Conservation (phyloP, 1,140 invertebrate genomes). For the Lepidurus couesii region DNA sequence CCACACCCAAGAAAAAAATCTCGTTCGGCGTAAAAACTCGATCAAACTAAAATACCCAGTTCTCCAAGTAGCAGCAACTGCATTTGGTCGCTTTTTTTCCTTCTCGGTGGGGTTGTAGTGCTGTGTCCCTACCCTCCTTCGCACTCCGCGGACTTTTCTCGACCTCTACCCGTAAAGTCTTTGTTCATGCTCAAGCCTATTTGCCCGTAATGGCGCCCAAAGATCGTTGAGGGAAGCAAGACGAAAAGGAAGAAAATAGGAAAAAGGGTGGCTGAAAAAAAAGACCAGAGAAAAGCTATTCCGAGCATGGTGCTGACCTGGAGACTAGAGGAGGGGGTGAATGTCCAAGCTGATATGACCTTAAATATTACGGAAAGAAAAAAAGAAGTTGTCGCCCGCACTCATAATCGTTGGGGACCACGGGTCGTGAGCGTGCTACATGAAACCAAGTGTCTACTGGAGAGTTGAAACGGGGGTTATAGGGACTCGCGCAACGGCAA, state of each 20-base stretch:
- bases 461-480: not conserved
- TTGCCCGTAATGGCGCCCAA: slow-evolving; percentile 5
- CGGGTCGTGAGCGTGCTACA: not conserved
- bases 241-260: not conserved
- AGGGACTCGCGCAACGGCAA: not conserved
- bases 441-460: not conserved
- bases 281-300: too few species aligned
- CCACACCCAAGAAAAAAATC: too few species aligned
- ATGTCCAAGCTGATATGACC: slow-evolving; percentile 15
- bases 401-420: not conserved
- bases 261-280: not conserved
- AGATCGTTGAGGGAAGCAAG: not conserved
- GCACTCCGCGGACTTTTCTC: not conserved
- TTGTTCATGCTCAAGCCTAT: not conserved
- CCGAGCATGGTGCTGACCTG: too few species aligned
- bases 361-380: not conserved
- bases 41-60: too few species aligned
- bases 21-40: too few species aligned
- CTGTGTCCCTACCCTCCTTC: not conserved
- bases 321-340: not conserved
- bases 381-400: not conserved
- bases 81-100: too few species aligned
- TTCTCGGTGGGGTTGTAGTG: not conserved
- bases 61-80: too few species aligned
- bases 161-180: not conserved